Percentiles rank a stretch among this genome's conserved stretches.
phyloP scores from a whole-genome alignment of 2,113 vertebrate genomes.

The Trichomycterus rosablanca region DNA sequence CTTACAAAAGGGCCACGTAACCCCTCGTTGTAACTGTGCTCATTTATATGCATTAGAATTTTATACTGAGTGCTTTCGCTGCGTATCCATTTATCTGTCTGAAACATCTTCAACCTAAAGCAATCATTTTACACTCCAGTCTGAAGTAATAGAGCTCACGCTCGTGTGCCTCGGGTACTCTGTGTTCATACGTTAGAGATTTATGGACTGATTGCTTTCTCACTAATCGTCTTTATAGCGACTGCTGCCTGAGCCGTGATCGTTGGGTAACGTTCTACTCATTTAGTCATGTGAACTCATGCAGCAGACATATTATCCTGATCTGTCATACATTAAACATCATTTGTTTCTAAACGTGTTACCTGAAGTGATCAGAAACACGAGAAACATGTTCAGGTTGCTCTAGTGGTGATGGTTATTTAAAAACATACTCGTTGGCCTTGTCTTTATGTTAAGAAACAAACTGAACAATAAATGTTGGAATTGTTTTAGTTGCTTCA shows the following conservation, averaged over 20 bases:
- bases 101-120: conserved; percentile 15
- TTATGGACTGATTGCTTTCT: conserved; percentile 13
- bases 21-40: neutral
- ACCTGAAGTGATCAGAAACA: conserved; percentile 36
- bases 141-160: conserved; percentile 2
- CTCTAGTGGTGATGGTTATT: too few relatives aligned
- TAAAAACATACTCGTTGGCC: too few relatives aligned
- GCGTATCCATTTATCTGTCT: conserved; percentile 18
- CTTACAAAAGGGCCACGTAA: conserved; percentile 1
- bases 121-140: conserved; percentile 2
- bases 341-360: conserved; percentile 1
- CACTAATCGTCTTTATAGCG: conserved; percentile 20
- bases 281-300: neutral
- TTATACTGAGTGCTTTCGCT: conserved; percentile 7
- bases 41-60: neutral
- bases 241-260: neutral
- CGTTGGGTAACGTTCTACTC: too few relatives aligned
- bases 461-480: too few relatives aligned
- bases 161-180: conserved; percentile 12
- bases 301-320: neutral
- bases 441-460: too few relatives aligned
- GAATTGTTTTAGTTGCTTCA: too few relatives aligned
- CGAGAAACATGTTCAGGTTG: too few relatives aligned
- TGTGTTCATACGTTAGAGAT: conserved; percentile 9
- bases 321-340: neutral